phyloP scores from a whole-genome alignment of 2,113 vertebrate species.

The Scartelaos histophorus region DNA sequence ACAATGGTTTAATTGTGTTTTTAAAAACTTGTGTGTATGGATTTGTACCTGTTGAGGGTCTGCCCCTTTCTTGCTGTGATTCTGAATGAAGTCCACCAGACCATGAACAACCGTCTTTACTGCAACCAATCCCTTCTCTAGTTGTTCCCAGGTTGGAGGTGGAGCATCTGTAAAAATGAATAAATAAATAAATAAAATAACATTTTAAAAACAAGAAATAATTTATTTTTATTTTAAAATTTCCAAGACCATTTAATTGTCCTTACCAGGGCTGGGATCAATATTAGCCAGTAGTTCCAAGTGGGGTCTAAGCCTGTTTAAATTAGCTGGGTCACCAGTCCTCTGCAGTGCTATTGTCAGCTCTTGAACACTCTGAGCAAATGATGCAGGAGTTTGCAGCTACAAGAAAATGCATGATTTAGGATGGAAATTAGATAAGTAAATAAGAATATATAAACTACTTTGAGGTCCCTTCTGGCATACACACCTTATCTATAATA shows the following conservation, averaged over 20 bases:
- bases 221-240: not conserved
- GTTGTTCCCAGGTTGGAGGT: slow-evolving; percentile 95
- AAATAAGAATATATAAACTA: not conserved
- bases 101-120: slow-evolving; percentile 97
- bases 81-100: slow-evolving; percentile 97
- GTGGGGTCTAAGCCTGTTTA: slow-evolving; percentile 94
- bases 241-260: not conserved
- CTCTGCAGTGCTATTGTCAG: slow-evolving; percentile 97
- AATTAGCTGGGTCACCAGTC: slow-evolving; percentile 96
- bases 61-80: slow-evolving; percentile 98
- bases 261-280: slow-evolving; percentile 94
- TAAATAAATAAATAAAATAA: no score
- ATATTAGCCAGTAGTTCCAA: slow-evolving; percentile 95
- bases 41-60: slow-evolving; percentile 92
- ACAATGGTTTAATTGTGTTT: no score
- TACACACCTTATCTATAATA: slow-evolving; percentile 94
- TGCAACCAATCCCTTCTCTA: slow-evolving; percentile 95
- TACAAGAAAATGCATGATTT: slow-evolving; percentile 61
- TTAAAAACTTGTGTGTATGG: not conserved
- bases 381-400: slow-evolving; percentile 98
- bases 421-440: not conserved
- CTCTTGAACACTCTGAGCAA: slow-evolving; percentile 98
- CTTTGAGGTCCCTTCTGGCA: not conserved
- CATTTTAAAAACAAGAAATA: not conserved
- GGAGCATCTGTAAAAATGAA: slow-evolving; percentile 84